phyloP scores from a whole-genome alignment of 2,797 vertebrate genomes.

The Eurystomus glaucurus region DNA sequence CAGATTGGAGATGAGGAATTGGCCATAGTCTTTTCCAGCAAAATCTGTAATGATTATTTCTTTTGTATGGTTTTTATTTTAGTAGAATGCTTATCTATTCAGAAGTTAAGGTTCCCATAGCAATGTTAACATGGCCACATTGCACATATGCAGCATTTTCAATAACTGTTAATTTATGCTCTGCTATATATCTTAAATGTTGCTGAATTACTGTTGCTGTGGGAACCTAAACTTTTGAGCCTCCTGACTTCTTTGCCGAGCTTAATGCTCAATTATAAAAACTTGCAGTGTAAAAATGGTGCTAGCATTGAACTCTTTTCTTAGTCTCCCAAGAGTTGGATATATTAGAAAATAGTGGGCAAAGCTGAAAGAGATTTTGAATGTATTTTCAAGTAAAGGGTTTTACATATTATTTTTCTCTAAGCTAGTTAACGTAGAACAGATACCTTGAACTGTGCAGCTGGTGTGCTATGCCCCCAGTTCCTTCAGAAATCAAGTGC shows the following conservation, averaged over 20 bases:
- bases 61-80: constrained; percentile 37
- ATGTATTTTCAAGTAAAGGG: background rate
- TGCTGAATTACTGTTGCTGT: constrained; percentile 72
- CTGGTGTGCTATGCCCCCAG: background rate
- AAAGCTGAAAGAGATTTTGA: background rate
- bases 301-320: background rate
- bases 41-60: constrained; percentile 63
- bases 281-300: background rate
- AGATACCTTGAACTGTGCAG: background rate
- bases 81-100: constrained; percentile 19
- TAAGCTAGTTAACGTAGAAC: background rate
- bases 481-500: background rate
- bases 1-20: constrained; percentile 57
- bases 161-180: constrained; percentile 69
- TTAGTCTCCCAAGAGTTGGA: background rate
- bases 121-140: constrained; percentile 48
- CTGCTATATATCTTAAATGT: constrained; percentile 39
- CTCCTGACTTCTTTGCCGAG: constrained; percentile 18
- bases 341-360: background rate
- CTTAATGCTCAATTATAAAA: constrained; percentile 33
- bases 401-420: background rate
- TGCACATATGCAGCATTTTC: constrained; percentile 35
- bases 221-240: constrained; percentile 73
- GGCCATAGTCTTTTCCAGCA: background rate
- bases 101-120: constrained; percentile 75